Conservation (phyloP, 2,888 invertebrate genomes). For the Amblyteles armatorius region DNA sequence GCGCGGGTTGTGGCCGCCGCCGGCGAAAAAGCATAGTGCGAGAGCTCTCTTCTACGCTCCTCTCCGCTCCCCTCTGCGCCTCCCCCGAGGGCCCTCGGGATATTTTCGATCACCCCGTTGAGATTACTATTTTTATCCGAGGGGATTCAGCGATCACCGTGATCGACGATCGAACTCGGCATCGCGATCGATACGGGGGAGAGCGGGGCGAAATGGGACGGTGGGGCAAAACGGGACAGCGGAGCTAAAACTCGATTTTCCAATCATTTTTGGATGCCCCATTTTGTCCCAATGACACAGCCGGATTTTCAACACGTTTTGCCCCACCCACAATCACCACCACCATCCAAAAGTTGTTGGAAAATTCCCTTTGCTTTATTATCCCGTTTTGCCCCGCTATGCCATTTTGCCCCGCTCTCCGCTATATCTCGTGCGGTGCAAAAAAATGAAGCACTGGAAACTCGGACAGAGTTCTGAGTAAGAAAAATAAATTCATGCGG, state of each 20-base stretch:
- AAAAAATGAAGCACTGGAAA: too few relatives aligned
- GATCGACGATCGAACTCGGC: conserved; percentile 57
- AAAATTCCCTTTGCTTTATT: too few relatives aligned
- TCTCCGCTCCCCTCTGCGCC: conserved; percentile 13
- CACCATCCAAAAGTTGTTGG: too few relatives aligned
- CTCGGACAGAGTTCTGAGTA: not conserved
- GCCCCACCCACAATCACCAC: too few relatives aligned
- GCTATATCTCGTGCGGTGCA: conserved; percentile 39
- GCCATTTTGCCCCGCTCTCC: too few relatives aligned
- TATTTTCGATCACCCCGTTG: conserved; percentile 77
- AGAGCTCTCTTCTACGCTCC: conserved; percentile 36
- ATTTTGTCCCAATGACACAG: too few relatives aligned
- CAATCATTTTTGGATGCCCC: too few relatives aligned
- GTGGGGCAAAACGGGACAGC: too few relatives aligned
- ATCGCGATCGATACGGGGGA: conserved; percentile 37
- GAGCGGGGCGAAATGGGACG: too few relatives aligned
- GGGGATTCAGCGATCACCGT: conserved; percentile 63
- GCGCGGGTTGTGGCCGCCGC: conserved; percentile 48
- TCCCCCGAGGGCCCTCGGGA: conserved; percentile 70
- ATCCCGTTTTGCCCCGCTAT: too few relatives aligned
- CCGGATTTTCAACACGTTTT: too few relatives aligned
- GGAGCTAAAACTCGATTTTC: too few relatives aligned
- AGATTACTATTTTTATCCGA: conserved; percentile 70
- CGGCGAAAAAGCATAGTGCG: conserved; percentile 26
- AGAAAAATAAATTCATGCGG: not conserved